A percentile compares a stretch with the other conserved stretches of the same genome.
phyloP scores from a whole-genome alignment of 1,140 invertebrate species.

The Drosophila ogumai region DNA sequence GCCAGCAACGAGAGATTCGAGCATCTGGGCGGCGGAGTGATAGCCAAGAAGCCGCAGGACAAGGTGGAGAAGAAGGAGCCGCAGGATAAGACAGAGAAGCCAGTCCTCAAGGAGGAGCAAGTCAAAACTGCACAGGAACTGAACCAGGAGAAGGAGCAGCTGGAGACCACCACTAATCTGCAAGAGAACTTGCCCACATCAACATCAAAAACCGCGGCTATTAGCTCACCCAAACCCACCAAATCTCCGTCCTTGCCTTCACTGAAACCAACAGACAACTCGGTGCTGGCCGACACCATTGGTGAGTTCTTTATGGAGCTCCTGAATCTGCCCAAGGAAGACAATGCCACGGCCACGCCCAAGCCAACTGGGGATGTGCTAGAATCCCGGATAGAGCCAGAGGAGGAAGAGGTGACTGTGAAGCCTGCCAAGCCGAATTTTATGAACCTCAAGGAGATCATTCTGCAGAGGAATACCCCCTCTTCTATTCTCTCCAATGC shows the following conservation, averaged over 20 bases:
- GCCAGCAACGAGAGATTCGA: slow-evolving; percentile 73
- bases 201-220: slow-evolving; percentile 3
- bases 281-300: slow-evolving; percentile 75
- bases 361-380: slow-evolving; percentile 31
- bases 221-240: slow-evolving; percentile 17
- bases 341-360: slow-evolving; percentile 42
- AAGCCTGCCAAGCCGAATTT: slow-evolving; percentile 66
- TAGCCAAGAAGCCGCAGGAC: slow-evolving; percentile 76
- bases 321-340: slow-evolving; percentile 73
- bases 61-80: slow-evolving; percentile 66
- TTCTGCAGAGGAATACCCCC: slow-evolving; percentile 67
- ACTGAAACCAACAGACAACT: slow-evolving; percentile 57
- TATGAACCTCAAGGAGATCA: slow-evolving; percentile 79
- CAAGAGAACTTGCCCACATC: slow-evolving; percentile 5
- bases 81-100: slow-evolving; percentile 53
- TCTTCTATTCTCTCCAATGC: slow-evolving; percentile 30
- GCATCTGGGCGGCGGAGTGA: slow-evolving; percentile 80
- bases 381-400: slow-evolving; percentile 67
- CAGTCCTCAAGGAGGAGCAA: background rate
- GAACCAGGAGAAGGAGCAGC: slow-evolving; percentile 32
- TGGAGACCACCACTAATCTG: slow-evolving; percentile 33
- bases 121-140: slow-evolving; percentile 5
- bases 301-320: slow-evolving; percentile 83
- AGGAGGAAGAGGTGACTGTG: slow-evolving; percentile 46
- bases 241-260: slow-evolving; percentile 10